These are phyloP conservation scores for Dryomyza anilis DNA, from an alignment of 2,888 invertebrate species.

Conservation along the genomic window DNA sequence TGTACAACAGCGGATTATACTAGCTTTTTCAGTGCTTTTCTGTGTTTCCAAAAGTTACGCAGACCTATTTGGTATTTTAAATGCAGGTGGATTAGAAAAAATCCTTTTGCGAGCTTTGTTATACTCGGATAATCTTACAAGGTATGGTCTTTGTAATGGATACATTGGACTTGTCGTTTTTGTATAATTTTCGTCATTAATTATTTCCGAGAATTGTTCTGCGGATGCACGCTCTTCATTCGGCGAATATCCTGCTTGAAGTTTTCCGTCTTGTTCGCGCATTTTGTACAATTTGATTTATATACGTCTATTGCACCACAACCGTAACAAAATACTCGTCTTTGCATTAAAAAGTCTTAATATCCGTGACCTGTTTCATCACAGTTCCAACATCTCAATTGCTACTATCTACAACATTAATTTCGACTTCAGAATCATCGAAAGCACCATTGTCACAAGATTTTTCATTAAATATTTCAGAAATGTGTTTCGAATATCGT, in stretches of 20 bases:
- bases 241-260: neutral
- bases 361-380: constrained; percentile 14
- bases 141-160: neutral
- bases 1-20: neutral
- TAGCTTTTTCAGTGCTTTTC: neutral
- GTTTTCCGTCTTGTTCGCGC: constrained; percentile 26
- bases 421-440: neutral
- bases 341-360: constrained; percentile 7
- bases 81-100: neutral
- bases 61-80: neutral
- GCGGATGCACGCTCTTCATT: too few relatives aligned
- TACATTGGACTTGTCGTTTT: neutral
- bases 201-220: too few relatives aligned
- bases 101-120: neutral
- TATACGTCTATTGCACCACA: constrained; percentile 35
- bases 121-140: neutral
- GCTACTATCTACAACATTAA: neutral
- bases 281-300: constrained; percentile 37
- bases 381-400: constrained; percentile 24
- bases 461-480: neutral
- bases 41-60: neutral
- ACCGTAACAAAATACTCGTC: constrained; percentile 25
- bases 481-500: constrained; percentile 6
- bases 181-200: too few relatives aligned
- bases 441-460: neutral